Evolutionary conservation across 1,140 invertebrate genomes (phyloP).

Genomic region (Papilio helenus): DNA sequence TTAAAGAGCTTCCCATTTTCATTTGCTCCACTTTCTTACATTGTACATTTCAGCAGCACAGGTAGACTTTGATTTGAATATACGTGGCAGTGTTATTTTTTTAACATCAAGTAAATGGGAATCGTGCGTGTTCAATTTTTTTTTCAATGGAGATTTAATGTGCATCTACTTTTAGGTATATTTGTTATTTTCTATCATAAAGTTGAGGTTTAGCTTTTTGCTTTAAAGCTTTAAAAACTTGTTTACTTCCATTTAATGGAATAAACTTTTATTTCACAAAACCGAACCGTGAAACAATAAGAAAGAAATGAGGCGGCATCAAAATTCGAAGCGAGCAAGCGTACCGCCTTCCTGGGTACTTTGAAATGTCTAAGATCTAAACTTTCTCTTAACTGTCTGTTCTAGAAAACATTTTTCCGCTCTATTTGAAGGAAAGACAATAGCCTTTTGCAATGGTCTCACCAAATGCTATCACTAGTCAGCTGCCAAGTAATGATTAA

Average conservation of each 20-base stretch:
- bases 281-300: constrained; percentile 17
- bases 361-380: constrained; percentile 18
- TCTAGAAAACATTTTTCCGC: constrained; percentile 21
- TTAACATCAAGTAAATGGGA: not conserved
- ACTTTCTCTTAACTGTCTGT: constrained; percentile 21
- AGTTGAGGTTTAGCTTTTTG: not conserved
- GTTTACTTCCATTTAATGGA: constrained; percentile 8
- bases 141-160: not conserved
- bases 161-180: no score
- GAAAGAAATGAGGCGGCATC: constrained; percentile 22
- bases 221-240: not conserved
- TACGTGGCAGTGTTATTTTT: not conserved
- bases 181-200: not conserved
- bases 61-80: not conserved
- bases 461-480: not conserved
- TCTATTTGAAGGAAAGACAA: constrained; percentile 18
- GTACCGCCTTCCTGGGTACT: constrained; percentile 12
- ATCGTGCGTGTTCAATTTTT: not conserved
- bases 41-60: not conserved
- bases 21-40: constrained; percentile 27
- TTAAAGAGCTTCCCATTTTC: constrained; percentile 14
- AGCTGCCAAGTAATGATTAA: not conserved
- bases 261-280: constrained; percentile 2
- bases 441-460: not conserved
- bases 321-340: constrained; percentile 19